Conservation (phyloP, 2,888 invertebrate genomes). For the Diogma glabrata region DNA sequence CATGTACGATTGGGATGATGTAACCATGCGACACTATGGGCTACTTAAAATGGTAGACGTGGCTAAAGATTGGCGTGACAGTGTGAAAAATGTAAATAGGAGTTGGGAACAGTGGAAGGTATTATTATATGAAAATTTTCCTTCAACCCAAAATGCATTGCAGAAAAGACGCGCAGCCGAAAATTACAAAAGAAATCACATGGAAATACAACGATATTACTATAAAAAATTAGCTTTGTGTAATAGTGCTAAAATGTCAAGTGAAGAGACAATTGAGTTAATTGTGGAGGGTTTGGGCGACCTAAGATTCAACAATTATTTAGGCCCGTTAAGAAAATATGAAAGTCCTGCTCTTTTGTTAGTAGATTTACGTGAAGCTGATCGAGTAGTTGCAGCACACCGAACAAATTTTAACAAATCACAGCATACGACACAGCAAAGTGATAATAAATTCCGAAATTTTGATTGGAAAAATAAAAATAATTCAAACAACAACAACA, state of each 20-base stretch:
- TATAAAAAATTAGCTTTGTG: not conserved
- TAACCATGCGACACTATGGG: not conserved
- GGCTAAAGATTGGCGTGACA: not conserved
- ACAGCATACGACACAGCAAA: not conserved
- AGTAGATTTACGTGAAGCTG: not conserved
- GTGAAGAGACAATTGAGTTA: not conserved
- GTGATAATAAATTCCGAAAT: not conserved
- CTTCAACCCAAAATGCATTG: no score
- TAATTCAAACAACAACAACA: no score
- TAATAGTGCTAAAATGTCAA: not conserved
- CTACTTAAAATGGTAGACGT: not conserved
- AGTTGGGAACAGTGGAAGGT: not conserved
- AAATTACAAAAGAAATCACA: not conserved
- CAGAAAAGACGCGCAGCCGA: not conserved
- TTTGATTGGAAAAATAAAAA: not conserved
- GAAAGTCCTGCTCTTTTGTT: not conserved
- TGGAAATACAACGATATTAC: not conserved
- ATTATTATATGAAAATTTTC: not conserved
- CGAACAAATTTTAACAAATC: not conserved
- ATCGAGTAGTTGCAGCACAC: not conserved
- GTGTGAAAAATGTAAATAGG: not conserved
- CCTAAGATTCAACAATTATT: not conserved
- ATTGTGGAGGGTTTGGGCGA: not conserved
- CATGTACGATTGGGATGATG: not conserved
- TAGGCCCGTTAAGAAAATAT: not conserved